Percentiles rank a stretch among this genome's conserved stretches.
These are phyloP conservation scores for Sinohyriopsis cumingii DNA, from an alignment of 2,888 invertebrate genomes.

Conservation along the genomic window DNA sequence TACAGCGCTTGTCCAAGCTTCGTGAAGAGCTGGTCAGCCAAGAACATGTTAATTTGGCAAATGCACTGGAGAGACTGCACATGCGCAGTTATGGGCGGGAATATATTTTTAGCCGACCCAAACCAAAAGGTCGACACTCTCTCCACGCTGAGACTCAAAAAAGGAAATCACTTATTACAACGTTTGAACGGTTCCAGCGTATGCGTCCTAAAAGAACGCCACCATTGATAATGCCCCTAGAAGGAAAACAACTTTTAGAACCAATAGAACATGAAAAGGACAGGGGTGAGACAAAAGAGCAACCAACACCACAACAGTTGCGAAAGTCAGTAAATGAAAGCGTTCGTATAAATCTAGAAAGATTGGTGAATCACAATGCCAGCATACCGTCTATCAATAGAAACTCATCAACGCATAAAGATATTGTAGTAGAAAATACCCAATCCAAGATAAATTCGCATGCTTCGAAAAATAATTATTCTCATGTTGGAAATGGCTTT, in stretches of 20 bases:
- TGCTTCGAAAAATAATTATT: slow-evolving; percentile 29
- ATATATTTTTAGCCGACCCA: slow-evolving; percentile 31
- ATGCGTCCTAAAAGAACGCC: slow-evolving; percentile 49
- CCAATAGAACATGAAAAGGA: slow-evolving; percentile 17
- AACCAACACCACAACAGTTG: slow-evolving; percentile 16
- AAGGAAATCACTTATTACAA: slow-evolving; percentile 44
- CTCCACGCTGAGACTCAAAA: slow-evolving; percentile 28
- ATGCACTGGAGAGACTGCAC: slow-evolving; percentile 55
- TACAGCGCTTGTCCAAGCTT: slow-evolving; percentile 52
- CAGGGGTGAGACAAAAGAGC: slow-evolving; percentile 5
- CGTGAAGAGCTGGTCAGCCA: slow-evolving; percentile 56
- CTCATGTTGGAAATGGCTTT: slow-evolving; percentile 6
- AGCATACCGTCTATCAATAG: slow-evolving; percentile 53
- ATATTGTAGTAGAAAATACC: slow-evolving; percentile 41
- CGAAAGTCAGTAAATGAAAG: slow-evolving; percentile 45
- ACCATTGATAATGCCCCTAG: slow-evolving; percentile 49
- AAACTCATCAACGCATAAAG: slow-evolving; percentile 29
- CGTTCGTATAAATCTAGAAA: slow-evolving; percentile 47
- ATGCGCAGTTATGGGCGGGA: slow-evolving; percentile 42
- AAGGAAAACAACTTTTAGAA: slow-evolving; percentile 56
- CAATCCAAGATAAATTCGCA: slow-evolving; percentile 23
- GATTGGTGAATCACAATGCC: slow-evolving; percentile 38
- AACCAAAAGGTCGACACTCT: slow-evolving; percentile 38
- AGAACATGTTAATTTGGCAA: slow-evolving; percentile 53
- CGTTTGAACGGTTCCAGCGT: slow-evolving; percentile 53